A percentile compares a stretch with the other conserved stretches of the same genome.
phyloP scores from a whole-genome alignment of 1,140 invertebrate genomes.

The Heliconius hermathena region DNA sequence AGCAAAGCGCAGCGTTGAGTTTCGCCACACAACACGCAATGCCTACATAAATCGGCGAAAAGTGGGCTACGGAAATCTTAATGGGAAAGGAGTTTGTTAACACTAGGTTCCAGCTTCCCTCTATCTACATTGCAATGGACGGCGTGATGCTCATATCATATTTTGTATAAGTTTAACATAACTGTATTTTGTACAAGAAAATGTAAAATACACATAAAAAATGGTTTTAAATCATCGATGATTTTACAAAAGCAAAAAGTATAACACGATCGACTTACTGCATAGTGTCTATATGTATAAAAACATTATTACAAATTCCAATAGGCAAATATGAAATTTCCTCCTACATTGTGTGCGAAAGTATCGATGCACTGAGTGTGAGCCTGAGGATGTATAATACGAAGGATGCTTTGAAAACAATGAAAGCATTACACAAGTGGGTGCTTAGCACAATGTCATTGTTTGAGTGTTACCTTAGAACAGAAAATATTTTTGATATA shows the following conservation, averaged over 20 bases:
- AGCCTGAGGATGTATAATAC: slow-evolving; percentile 29
- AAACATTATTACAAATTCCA: not conserved
- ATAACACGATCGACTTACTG: not conserved
- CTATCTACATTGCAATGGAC: too few relatives aligned
- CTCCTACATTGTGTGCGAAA: slow-evolving; percentile 1
- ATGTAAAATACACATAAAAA: not conserved
- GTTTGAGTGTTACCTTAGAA: slow-evolving; percentile 30
- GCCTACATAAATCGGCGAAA: too few relatives aligned
- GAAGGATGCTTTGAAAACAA: slow-evolving; percentile 57
- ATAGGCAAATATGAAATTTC: slow-evolving; percentile 8
- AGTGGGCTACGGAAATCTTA: too few relatives aligned
- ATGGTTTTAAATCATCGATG: not conserved
- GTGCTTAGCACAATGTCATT: slow-evolving; percentile 36
- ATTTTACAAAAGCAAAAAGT: not conserved
- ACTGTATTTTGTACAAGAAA: not conserved
- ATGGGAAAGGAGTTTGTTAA: too few relatives aligned
- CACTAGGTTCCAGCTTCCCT: too few relatives aligned
- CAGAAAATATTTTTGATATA: not conserved
- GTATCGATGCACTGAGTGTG: slow-evolving; percentile 20
- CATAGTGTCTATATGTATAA: not conserved
- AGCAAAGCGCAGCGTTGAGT: too few relatives aligned
- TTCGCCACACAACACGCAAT: too few relatives aligned
- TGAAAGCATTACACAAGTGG: slow-evolving; percentile 44
- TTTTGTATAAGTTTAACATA: not conserved
- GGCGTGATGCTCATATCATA: too few relatives aligned